phyloP scores from a whole-genome alignment of 2,797 vertebrate species.

The Hephaestus fuliginosus region DNA sequence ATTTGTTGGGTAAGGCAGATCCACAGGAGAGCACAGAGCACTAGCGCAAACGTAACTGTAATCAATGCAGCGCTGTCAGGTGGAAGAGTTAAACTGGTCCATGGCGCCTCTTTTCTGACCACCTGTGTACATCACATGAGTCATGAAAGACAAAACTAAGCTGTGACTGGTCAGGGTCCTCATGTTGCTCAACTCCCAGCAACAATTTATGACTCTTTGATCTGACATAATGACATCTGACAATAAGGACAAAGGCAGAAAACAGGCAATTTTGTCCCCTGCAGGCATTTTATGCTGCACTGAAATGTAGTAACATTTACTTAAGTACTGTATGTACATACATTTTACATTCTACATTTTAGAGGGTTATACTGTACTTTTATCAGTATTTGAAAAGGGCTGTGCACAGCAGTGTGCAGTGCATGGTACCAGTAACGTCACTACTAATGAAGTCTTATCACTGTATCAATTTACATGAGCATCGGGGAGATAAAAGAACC shows the following conservation, averaged over 20 bases:
- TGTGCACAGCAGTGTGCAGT: neutral
- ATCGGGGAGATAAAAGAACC: neutral
- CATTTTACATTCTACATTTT: neutral
- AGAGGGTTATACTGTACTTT: neutral
- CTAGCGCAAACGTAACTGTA: neutral
- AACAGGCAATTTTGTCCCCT: neutral
- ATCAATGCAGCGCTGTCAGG: neutral
- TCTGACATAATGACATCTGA: neutral
- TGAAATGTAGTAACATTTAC: neutral
- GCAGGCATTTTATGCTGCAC: neutral
- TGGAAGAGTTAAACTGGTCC: neutral
- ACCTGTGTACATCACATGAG: neutral
- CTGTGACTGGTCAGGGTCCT: neutral
- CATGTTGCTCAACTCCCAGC: neutral
- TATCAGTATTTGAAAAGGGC: conserved; percentile 6
- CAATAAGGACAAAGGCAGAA: neutral
- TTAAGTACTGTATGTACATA: neutral
- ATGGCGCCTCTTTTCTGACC: neutral
- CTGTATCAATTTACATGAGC: neutral
- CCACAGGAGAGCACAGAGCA: neutral
- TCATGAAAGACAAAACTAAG: neutral
- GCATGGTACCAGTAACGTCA: neutral
- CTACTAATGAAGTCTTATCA: neutral
- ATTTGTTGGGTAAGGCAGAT: neutral
- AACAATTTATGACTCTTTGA: neutral